These are phyloP conservation scores for Lordiphosa clarofinis DNA, from an alignment of 1,140 invertebrate genomes.

Conservation along the genomic window DNA sequence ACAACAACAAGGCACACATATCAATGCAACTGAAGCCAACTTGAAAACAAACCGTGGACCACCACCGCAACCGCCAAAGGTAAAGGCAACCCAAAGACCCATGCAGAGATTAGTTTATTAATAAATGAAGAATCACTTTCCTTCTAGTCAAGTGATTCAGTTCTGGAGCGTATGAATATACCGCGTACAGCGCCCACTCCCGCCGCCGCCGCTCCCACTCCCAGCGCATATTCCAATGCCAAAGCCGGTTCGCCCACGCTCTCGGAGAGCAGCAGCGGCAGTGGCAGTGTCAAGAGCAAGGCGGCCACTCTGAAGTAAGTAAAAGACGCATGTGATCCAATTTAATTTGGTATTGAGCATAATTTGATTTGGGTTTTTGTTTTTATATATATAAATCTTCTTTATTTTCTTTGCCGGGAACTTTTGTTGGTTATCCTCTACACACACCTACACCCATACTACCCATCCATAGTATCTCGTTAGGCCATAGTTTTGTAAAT, in stretches of 20 bases:
- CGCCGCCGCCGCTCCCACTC: slow-evolving; percentile 8
- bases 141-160: slow-evolving; percentile 46
- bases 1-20: slow-evolving; percentile 48
- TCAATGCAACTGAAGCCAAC: slow-evolving; percentile 79
- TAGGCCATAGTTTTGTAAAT: slow-evolving; percentile 80
- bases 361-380: slow-evolving; percentile 22
- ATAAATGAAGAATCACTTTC: slow-evolving; percentile 3
- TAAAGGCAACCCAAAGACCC: slow-evolving; percentile 29
- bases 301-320: slow-evolving; percentile 76
- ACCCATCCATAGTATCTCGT: slow-evolving; percentile 65
- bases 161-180: slow-evolving; percentile 74
- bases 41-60: slow-evolving; percentile 79
- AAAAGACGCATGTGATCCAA: neutral
- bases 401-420: slow-evolving; percentile 63
- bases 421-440: slow-evolving; percentile 37
- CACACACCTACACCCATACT: slow-evolving; percentile 6
- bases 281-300: slow-evolving; percentile 69
- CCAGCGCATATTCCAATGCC: slow-evolving; percentile 16
- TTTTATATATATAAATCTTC: slow-evolving; percentile 40
- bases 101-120: slow-evolving; percentile 11
- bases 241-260: slow-evolving; percentile 71
- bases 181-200: slow-evolving; percentile 36
- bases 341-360: slow-evolving; percentile 5
- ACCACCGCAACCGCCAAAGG: slow-evolving; percentile 78
- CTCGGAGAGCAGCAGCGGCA: slow-evolving; percentile 64